Conservation (phyloP, 2,888 invertebrate genomes). For the Palloptera scutellata region DNA sequence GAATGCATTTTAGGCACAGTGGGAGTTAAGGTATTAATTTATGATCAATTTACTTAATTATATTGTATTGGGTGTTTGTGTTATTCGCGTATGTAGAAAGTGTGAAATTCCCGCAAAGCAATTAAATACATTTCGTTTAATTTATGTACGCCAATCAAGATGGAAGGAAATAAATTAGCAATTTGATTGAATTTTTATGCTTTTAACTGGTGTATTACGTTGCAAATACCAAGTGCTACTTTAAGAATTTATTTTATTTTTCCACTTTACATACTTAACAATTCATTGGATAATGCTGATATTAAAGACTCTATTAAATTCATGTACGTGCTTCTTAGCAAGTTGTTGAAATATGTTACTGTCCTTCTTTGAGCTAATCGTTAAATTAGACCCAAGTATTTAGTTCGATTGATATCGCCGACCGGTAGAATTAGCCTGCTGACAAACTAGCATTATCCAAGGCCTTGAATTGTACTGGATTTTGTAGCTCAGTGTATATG, state of each 20-base stretch:
- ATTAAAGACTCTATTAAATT: no score
- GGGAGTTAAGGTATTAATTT: constrained; percentile 24
- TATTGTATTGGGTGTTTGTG: neutral
- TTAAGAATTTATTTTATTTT: neutral
- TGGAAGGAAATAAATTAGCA: constrained; percentile 11
- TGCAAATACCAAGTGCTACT: no score
- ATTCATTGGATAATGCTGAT: neutral
- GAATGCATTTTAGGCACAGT: neutral
- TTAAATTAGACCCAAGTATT: no score
- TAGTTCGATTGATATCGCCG: no score
- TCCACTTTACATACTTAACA: neutral
- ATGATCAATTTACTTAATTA: constrained; percentile 30
- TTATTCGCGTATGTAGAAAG: constrained; percentile 9
- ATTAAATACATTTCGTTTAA: constrained; percentile 10
- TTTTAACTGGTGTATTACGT: no score
- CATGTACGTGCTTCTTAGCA: no score
- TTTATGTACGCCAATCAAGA: neutral
- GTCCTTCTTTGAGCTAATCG: no score
- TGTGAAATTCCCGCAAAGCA: constrained; percentile 7
- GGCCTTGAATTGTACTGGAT: no score
- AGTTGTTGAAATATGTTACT: no score
- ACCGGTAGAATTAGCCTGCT: no score
- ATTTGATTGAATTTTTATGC: constrained; percentile 12
- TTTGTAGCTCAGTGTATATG: no score
- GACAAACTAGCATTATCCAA: no score